phyloP scores from a whole-genome alignment of 2,888 invertebrate genomes.

The Campaea margaritaria region DNA sequence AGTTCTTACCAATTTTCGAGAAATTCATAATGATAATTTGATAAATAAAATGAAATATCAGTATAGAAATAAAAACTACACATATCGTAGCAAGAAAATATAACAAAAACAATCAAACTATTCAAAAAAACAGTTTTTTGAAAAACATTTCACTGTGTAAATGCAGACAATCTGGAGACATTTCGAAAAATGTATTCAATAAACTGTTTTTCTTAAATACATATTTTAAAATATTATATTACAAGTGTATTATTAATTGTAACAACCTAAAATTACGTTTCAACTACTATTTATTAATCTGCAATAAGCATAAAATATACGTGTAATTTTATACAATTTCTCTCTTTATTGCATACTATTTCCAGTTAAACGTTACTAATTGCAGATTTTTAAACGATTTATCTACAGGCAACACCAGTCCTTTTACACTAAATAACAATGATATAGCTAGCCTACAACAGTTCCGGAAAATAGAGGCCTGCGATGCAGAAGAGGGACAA shows the following conservation, averaged over 20 bases:
- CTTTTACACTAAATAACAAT: conserved; percentile 48
- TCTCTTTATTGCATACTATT: not conserved
- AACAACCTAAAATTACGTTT: conserved; percentile 38
- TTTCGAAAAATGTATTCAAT: conserved; percentile 19
- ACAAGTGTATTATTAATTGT: conserved; percentile 26
- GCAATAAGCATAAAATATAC: not conserved
- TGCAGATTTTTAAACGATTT: conserved; percentile 21
- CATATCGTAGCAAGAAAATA: conserved; percentile 22
- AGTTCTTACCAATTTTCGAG: too few species aligned
- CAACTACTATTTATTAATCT: conserved; percentile 6
- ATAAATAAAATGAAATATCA: conserved; percentile 24
- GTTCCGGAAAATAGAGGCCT: not conserved
- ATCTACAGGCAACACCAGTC: conserved; percentile 39
- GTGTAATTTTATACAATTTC: not conserved
- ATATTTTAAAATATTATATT: conserved; percentile 26
- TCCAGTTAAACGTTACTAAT: not conserved
- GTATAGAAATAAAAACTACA: conserved; percentile 16
- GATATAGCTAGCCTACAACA: not conserved
- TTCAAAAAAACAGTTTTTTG: conserved; percentile 15
- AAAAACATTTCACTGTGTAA: conserved; percentile 23
- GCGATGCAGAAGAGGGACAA: too few species aligned
- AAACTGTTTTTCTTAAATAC: conserved; percentile 17
- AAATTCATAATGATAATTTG: not conserved
- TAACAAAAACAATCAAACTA: conserved; percentile 27
- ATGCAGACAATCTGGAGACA: conserved; percentile 11